phyloP scores from a whole-genome alignment of 2,113 vertebrate genomes.

The Setophaga kirtlandii region DNA sequence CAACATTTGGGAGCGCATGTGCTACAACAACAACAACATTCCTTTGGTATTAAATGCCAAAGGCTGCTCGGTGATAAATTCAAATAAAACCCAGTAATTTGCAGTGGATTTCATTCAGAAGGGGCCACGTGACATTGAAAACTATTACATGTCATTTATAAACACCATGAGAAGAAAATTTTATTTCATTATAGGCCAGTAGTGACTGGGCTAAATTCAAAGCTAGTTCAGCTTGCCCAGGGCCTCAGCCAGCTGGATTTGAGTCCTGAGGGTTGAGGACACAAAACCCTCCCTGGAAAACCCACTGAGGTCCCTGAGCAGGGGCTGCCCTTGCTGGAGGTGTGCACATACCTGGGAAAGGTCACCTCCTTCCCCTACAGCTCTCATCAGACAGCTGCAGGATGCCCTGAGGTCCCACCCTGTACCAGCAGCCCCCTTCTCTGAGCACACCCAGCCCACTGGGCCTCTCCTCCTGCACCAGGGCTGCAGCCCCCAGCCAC shows the following conservation, averaged over 20 bases:
- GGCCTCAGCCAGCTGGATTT: neutral
- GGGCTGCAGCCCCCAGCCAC: neutral
- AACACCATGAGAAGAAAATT: neutral
- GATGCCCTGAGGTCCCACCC: neutral
- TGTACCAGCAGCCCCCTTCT: neutral
- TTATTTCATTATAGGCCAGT: neutral
- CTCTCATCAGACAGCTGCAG: accelerated
- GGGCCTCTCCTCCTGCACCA: neutral
- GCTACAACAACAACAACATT: slow-evolving; percentile 12
- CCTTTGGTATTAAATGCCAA: neutral
- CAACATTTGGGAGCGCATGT: neutral
- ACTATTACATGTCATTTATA: neutral
- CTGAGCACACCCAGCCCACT: neutral
- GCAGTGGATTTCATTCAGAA: neutral
- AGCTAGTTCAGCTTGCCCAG: neutral
- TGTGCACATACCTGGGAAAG: accelerated
- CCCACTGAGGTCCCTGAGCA: neutral
- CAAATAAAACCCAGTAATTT: neutral
- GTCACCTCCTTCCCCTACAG: neutral
- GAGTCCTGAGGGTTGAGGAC: neutral
- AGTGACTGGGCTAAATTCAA: neutral
- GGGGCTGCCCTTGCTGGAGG: neutral
- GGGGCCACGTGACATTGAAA: neutral
- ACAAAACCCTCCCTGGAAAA: neutral
- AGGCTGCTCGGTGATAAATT: slow-evolving; percentile 4